Base-by-base conservation (phyloP, 1,140 invertebrate species). In the Streblospio benedicti region DNA sequence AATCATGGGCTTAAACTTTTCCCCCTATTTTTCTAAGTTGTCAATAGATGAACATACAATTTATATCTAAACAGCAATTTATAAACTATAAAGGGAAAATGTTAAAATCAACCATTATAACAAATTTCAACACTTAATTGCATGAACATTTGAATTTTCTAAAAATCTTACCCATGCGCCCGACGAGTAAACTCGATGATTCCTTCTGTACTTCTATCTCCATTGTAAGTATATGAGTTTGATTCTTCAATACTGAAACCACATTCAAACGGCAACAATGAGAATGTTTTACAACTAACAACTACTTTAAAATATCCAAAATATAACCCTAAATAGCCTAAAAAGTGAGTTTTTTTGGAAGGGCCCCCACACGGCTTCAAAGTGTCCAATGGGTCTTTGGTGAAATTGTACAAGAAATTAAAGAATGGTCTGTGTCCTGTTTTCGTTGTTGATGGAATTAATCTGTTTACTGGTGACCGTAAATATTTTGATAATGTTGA, bases 141-240 rank as follows among this genome's bases (percentile, higher is more conserved):
- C 23, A 5, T 53, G 23, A 31, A 20, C 51, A 31, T 14, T 5
- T 30, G 9, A n/a, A n/a, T 53, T 5, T 5, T 12, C 14, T 9
- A 30, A 18, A 54, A 18, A 52, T 71, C 71, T 69, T 71, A 81
- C 43, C 92, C 90, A 61, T 85, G 85, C 81, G 97, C 88, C 71
- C 93, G 82, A 57, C 87, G 75, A 9, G 91, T 92, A 85, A 97
- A 99, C 68, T 93, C 89, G 0, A 97, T 83, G 65, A 99, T 89
- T 63, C 94, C 91, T 62, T 96, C 90, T 70, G 88, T 88, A 25
- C 85, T 85, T 69, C 94, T 83, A 67, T 98, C 96, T 3, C 94
- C 95, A 69, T 84, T 81, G 73, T 92, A 97, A 38, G 84, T 84
- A 76, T 88, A 87, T 57, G 84, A 82, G 61, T 85, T 82, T 59